These are phyloP conservation scores for Polydrusus pterygomalis DNA, from an alignment of 2,888 invertebrate genomes.

Conservation along the genomic window DNA sequence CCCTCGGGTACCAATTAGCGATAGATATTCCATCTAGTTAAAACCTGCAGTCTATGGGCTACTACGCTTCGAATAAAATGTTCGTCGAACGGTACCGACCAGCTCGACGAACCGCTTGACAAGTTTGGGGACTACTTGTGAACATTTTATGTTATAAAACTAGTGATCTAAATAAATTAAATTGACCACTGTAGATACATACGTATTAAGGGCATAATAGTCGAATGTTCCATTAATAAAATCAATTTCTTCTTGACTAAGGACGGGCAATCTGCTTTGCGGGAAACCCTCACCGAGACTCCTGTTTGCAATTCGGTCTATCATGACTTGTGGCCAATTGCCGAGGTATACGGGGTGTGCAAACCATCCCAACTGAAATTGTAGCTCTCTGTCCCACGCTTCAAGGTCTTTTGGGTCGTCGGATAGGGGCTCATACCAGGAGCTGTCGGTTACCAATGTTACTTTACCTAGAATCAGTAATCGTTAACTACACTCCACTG, in stretches of 20 bases:
- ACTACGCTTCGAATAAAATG: no score
- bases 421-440: constrained; percentile 48
- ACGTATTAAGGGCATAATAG: constrained; percentile 81
- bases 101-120: no score
- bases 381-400: constrained; percentile 50
- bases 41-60: no score
- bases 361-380: constrained; percentile 56
- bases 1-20: no score
- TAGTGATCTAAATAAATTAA: no score
- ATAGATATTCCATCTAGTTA: no score
- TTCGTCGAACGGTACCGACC: no score
- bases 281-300: constrained; percentile 72
- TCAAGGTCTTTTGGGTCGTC: constrained; percentile 47
- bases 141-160: no score
- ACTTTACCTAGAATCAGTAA: constrained; percentile 40
- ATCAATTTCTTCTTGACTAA: constrained; percentile 76
- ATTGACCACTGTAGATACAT: constrained; percentile 6
- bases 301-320: constrained; percentile 74
- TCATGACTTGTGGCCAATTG: constrained; percentile 81
- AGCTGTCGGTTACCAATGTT: constrained; percentile 41
- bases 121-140: no score
- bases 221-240: constrained; percentile 79
- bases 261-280: constrained; percentile 78
- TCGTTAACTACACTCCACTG: no score
- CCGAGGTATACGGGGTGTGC: constrained; percentile 79